A percentile compares a stretch with the other conserved stretches of the same genome.
Evolutionary conservation across 2,797 vertebrate species (phyloP).

Genomic region (Anguilla megastoma): DNA sequence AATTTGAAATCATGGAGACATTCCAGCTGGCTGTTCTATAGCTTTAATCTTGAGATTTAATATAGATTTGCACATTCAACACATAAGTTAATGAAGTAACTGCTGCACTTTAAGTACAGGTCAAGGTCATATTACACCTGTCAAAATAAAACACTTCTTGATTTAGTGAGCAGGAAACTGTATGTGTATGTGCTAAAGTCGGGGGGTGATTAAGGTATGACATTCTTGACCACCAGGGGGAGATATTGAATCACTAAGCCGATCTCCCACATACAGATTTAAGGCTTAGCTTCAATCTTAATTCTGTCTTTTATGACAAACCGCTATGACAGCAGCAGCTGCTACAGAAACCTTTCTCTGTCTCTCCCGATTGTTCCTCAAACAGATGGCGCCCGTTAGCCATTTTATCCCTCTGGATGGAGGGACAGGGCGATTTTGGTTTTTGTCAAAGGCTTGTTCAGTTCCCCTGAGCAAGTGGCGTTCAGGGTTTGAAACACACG

Average conservation of each 20-base stretch:
- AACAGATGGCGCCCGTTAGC: constrained; percentile 46
- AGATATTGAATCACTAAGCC: constrained; percentile 59
- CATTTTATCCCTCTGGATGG: constrained; percentile 29
- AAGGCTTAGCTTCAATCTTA: constrained; percentile 22
- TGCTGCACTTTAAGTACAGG: constrained; percentile 44
- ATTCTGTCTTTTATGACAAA: constrained; percentile 23
- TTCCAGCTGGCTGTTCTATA: constrained; percentile 50
- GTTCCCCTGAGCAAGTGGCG: neutral
- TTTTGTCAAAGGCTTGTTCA: constrained; percentile 18
- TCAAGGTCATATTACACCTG: constrained; percentile 42
- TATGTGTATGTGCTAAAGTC: neutral
- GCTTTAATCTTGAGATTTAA: constrained; percentile 40
- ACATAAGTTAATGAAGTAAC: constrained; percentile 52
- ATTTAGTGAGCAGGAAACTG: neutral
- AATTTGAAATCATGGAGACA: constrained; percentile 44
- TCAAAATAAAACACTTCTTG: constrained; percentile 44
- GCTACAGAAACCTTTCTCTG: constrained; percentile 1
- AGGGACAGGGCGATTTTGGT: constrained; percentile 22
- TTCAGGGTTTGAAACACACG: constrained; percentile 19
- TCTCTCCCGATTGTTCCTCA: constrained; percentile 37
- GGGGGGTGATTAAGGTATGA: neutral
- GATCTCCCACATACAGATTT: constrained; percentile 27
- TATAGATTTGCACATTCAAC: constrained; percentile 42
- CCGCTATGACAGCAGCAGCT: constrained; percentile 9
- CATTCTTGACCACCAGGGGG: constrained; percentile 62